phyloP scores from a whole-genome alignment of 1,140 invertebrate genomes.

The Sminthurinus signatus region DNA sequence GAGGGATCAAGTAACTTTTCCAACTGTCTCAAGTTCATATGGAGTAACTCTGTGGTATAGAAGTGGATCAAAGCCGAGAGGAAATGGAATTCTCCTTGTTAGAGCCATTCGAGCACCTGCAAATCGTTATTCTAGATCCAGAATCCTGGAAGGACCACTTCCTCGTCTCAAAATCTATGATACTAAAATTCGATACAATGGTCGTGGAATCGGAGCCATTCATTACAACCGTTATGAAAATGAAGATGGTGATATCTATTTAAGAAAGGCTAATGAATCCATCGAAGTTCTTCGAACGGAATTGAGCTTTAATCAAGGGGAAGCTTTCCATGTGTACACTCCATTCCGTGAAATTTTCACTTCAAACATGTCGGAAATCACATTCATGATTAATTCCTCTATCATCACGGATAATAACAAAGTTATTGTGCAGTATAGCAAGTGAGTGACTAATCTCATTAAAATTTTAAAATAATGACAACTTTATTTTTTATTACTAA shows the following conservation, averaged over 20 bases:
- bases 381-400: constrained; percentile 75
- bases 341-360: constrained; percentile 74
- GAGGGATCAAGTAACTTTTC: constrained; percentile 76
- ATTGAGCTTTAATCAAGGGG: constrained; percentile 67
- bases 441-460: constrained; percentile 45
- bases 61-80: constrained; percentile 68
- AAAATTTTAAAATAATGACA: no score
- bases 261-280: constrained; percentile 80
- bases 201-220: constrained; percentile 68
- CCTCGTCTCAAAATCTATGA: constrained; percentile 64
- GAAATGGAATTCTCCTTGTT: constrained; percentile 72
- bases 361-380: constrained; percentile 75
- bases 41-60: constrained; percentile 72
- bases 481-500: constrained; percentile 1
- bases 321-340: constrained; percentile 73
- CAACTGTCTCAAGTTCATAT: constrained; percentile 74
- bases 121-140: constrained; percentile 48
- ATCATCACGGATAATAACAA: constrained; percentile 74
- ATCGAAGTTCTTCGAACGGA: constrained; percentile 71
- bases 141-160: constrained; percentile 65
- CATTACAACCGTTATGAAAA: constrained; percentile 85
- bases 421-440: constrained; percentile 76
- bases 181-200: constrained; percentile 70
- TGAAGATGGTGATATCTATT: constrained; percentile 72
- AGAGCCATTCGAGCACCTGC: constrained; percentile 54